Conservation (phyloP, 2,113 vertebrate species). For the Daphoenositta chrysoptera region DNA sequence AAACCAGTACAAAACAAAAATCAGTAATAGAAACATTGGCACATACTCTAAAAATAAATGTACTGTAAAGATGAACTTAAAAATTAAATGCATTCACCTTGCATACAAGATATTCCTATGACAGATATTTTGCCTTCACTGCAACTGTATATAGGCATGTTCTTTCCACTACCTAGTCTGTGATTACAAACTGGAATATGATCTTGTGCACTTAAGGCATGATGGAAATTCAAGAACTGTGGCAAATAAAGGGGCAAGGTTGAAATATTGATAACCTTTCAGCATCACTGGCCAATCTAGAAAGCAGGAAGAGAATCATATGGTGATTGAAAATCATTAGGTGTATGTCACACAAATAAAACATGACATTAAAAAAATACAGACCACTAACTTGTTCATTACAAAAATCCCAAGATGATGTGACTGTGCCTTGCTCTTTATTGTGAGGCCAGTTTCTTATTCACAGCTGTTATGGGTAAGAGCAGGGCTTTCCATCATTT, state of each 20-base stretch:
- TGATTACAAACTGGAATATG: constrained; percentile 21
- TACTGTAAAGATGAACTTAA: neutral
- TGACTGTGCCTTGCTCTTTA: neutral
- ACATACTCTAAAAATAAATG: neutral
- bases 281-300: neutral
- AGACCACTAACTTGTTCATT: neutral
- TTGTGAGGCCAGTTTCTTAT: neutral
- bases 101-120: neutral
- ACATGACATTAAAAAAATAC: neutral
- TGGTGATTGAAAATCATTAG: neutral
- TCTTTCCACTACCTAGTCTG: constrained; percentile 1
- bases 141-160: neutral
- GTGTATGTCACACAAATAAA: neutral
- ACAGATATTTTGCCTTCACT: neutral
- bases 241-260: neutral
- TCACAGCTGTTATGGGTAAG: neutral
- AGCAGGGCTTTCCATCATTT: constrained; percentile 27
- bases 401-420: neutral
- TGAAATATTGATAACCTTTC: constrained; percentile 17
- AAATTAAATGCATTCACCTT: neutral
- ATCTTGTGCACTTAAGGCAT: neutral
- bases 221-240: constrained; percentile 15
- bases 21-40: neutral
- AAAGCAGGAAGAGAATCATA: neutral
- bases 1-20: neutral